phyloP scores from a whole-genome alignment of 2,797 vertebrate species.

The Artibeus lituratus region DNA sequence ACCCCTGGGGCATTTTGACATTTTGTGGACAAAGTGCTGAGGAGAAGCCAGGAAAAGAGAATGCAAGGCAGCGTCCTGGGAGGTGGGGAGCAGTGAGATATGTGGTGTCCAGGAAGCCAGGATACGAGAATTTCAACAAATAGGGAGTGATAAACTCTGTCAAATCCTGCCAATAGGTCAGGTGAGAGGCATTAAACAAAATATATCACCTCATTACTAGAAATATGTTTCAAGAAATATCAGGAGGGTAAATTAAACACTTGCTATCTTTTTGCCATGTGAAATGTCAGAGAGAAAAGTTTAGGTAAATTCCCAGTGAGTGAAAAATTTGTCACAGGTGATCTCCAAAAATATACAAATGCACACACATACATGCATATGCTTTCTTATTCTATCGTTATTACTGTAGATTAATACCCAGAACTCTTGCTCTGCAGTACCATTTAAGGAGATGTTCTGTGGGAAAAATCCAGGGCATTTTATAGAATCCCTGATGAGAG shows the following conservation, averaged over 20 bases:
- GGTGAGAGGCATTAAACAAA: conserved; percentile 41
- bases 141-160: not conserved
- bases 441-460: not conserved
- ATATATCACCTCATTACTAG: not conserved
- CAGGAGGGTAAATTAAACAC: conserved; percentile 44
- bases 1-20: not conserved
- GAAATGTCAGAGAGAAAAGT: conserved; percentile 21
- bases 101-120: not conserved
- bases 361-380: not conserved
- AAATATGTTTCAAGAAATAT: conserved; percentile 55
- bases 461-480: not conserved
- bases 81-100: not conserved
- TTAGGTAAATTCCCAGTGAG: conserved; percentile 27
- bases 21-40: not conserved
- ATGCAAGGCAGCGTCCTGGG: not conserved
- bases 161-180: conserved; percentile 42
- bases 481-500: not conserved
- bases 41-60: not conserved
- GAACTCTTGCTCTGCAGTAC: not conserved
- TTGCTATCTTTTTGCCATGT: conserved; percentile 18
- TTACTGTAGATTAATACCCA: not conserved
- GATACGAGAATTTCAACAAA: not conserved
- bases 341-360: not conserved
- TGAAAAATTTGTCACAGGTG: not conserved
- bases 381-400: not conserved